Evolutionary conservation across 2,888 invertebrate genomes (phyloP), one percentile per base, ranked within the genome.

Genomic region (Philaethria dido): DNA sequence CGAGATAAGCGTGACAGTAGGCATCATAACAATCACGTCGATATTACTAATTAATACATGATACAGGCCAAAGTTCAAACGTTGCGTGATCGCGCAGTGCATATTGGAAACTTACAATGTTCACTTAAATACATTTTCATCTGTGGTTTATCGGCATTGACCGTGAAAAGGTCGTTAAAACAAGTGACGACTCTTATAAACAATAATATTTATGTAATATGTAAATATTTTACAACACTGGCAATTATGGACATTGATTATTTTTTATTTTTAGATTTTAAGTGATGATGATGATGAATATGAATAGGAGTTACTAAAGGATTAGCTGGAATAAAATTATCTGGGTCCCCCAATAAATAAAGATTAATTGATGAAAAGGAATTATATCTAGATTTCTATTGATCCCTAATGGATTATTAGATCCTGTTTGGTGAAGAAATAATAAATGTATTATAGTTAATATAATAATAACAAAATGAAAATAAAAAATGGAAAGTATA

Each of bases 61-160:
- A 64, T 48, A 54, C 39, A 29, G 60, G 29, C 20, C 61, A 68
- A 45, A 61, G 64, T 64, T 68, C 64, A 68, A 6, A 36, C 18
- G 25, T 68, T 68, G 68, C 64, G 64, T 68, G 68, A 64, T 68
- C 64, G 33, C 16, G 13, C 25, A 33, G 25, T 67, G 59, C 14
- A 48, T 39, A 47, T 64, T 52, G 64, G 57, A 64, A 68, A 64
- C 39, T 39, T 64, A 54, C 48, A 36, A 62, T 20, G 39, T 50
- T 13, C 16, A 36, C 18, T 11, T 14, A 48, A 18, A 42, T 57
- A 25, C 42, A 42, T 18, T n/a, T 8, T 20, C 25, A 45, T 60
- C 59, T 44, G 4, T 8, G 16, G 18, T 45, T 13, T 47, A 47
- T 47, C 60, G 60, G 29, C 44, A 18, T 18, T 29, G 60, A 47